Conservation (phyloP, 2,797 vertebrate genomes). For the Acipenser ruthenus region DNA sequence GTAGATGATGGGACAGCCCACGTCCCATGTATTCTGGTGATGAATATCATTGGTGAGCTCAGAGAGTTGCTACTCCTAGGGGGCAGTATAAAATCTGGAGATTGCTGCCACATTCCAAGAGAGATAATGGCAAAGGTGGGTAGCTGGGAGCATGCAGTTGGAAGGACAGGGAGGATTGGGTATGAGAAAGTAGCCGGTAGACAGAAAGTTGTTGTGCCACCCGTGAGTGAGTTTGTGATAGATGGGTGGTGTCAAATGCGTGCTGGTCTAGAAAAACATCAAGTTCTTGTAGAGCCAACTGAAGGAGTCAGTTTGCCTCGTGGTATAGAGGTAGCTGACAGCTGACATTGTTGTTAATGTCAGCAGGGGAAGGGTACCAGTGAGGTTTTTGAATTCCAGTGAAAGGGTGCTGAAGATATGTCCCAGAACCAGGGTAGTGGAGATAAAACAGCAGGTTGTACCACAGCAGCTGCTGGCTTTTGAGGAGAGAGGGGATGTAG, state of each 20-base stretch:
- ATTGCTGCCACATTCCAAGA: no score
- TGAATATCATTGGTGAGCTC: background rate
- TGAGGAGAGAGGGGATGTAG: background rate
- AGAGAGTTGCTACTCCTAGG: background rate
- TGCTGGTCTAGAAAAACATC: background rate
- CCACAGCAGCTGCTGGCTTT: slow-evolving; percentile 7
- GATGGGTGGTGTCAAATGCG: no score
- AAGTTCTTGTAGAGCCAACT: slow-evolving; percentile 18
- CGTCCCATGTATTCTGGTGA: background rate
- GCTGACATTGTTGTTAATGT: slow-evolving; percentile 14
- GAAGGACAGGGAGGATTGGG: no score
- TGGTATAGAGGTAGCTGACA: slow-evolving; percentile 13
- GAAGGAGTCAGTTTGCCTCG: background rate
- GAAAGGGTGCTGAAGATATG: background rate
- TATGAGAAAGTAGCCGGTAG: no score
- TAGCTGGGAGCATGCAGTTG: no score
- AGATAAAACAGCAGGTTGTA: background rate
- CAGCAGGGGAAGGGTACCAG: background rate
- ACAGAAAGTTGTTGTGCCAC: no score
- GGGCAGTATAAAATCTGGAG: no score
- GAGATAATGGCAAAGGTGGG: no score
- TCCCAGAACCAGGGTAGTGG: slow-evolving; percentile 5
- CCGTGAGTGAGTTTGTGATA: no score
- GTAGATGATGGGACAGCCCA: background rate
- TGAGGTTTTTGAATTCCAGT: slow-evolving; percentile 16